Base-by-base conservation (phyloP, 2,888 invertebrate species). In the Drosophila lutescens region DNA sequence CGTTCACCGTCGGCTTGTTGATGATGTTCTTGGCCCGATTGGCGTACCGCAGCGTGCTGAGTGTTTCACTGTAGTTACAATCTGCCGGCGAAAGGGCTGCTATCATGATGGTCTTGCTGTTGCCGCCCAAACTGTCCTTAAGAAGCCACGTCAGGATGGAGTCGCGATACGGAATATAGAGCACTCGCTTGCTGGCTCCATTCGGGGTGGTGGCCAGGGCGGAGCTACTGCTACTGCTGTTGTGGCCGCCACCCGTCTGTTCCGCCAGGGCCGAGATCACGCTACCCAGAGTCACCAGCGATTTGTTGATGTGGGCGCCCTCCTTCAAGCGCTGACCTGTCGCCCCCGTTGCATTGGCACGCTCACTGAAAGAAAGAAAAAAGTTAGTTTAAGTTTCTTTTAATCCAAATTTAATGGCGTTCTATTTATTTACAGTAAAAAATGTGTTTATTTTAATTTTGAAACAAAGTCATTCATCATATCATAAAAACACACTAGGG, bases 31-130 rank as follows among this genome's bases (percentile, higher is more conserved):
- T 97, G 26, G 97, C 97, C 73, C 97, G 93, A 92, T 97, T 97
- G 3, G 97, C 97, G 92, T 97, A 97, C 9, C 97, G 94, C 54
- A 97, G 92, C 0, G 97, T 97, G 59, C 96, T 97, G 36, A 97
- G 92, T 0, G 97, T 97, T 92, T 97, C 97, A 36, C 96, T 96
- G 91, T 97, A 97, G 92, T 97, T 97, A 89, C 96, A 96, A 92
- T 97, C 97, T 7, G 96, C 96, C 0, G 96, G 96, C 0, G 95
- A 95, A 78, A 95, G 94, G 20, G 96, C 96, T 30, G 97, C 97
- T 72, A 97, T 96, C 97, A 97, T 97, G 74, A 97, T 97, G 0
- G 97, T 97, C 91, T 97, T 97, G 12, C 97, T 96, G 92, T 97
- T 97, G 1, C 97, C 97, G 0, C 97, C 97, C 54, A 97, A 93